Conservation (phyloP, 2,888 invertebrate species). For the Pterostichus madidus region DNA sequence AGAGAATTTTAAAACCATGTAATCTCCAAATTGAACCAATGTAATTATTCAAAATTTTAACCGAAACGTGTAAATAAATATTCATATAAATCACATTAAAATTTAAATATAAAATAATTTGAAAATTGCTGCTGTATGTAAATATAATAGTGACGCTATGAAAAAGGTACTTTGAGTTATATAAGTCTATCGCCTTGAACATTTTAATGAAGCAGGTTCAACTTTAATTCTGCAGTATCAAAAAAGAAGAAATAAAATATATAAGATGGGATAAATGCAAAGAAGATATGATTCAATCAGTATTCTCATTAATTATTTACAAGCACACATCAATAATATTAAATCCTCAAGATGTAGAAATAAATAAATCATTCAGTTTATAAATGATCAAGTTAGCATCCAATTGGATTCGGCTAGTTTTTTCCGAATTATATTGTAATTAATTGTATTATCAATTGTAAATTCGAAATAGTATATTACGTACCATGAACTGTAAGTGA, state of each 20-base stretch:
- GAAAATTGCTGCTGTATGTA: constrained; percentile 18
- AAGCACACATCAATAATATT: background rate
- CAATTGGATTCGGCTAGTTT: no score
- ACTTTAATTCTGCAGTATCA: constrained; percentile 44
- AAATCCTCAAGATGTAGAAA: no score
- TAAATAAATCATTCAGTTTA: no score
- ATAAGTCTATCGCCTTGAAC: constrained; percentile 41
- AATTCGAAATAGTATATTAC: no score
- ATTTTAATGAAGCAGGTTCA: constrained; percentile 37
- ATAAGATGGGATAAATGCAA: constrained; percentile 21
- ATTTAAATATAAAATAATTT: background rate
- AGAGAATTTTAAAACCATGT: no score
- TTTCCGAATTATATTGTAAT: no score
- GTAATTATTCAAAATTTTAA: no score
- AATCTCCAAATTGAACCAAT: no score
- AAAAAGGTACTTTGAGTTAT: constrained; percentile 3
- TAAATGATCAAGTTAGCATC: no score
- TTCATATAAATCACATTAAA: background rate
- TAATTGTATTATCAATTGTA: no score
- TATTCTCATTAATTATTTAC: constrained; percentile 31
- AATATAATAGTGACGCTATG: background rate
- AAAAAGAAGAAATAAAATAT: constrained; percentile 41
- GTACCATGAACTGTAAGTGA: no score
- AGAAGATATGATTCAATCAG: constrained; percentile 31
- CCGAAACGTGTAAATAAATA: background rate